Conservation (phyloP, 2,113 vertebrate genomes). For the Tylochromis polylepis region DNA sequence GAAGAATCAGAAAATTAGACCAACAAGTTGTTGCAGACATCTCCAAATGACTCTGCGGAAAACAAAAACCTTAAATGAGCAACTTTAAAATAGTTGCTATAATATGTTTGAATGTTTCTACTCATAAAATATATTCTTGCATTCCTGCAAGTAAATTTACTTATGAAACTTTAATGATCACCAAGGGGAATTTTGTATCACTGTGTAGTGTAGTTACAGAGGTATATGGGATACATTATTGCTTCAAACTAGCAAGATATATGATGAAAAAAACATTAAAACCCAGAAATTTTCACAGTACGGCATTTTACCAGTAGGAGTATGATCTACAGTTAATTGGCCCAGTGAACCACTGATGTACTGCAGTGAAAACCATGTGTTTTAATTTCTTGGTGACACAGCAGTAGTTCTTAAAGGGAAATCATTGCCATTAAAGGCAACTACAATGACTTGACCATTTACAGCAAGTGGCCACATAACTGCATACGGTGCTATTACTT, state of each 20-base stretch:
- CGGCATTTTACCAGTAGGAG: not conserved
- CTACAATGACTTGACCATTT: not conserved
- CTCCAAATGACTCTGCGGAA: not conserved
- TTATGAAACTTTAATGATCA: conserved; percentile 8
- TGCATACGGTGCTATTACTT: not conserved
- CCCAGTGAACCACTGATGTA: not conserved
- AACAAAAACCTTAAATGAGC: not conserved
- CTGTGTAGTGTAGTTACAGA: not conserved
- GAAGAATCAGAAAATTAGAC: conserved; percentile 7
- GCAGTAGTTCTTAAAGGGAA: not conserved
- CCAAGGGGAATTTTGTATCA: not conserved
- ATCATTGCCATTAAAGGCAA: not conserved
- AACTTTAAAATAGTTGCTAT: not conserved
- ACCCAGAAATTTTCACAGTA: not conserved
- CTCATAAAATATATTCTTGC: not conserved
- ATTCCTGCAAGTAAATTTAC: not conserved
- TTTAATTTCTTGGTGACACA: not conserved
- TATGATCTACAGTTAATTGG: not conserved
- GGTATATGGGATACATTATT: not conserved
- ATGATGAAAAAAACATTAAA: not conserved
- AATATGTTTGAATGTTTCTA: not conserved
- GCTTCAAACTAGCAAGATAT: not conserved
- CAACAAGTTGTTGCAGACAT: not conserved
- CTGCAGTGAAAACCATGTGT: not conserved
- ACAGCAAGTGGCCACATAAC: not conserved